Evolutionary conservation across 2,113 vertebrate genomes (phyloP).

Genomic region (Serilophus lunatus): DNA sequence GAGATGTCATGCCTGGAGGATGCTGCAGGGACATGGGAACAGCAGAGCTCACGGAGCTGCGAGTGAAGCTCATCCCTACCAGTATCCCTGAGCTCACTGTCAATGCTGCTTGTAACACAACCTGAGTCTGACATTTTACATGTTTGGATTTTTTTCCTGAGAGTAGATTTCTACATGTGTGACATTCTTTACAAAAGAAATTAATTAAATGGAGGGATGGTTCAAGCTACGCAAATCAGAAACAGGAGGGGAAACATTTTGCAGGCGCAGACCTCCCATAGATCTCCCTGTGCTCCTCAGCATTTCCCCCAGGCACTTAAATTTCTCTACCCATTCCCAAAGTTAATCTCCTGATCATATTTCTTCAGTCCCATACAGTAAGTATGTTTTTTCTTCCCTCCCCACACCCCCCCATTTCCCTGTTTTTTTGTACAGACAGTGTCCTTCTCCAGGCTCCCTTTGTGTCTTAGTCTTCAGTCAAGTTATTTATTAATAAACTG

Average conservation of each 20-base stretch:
- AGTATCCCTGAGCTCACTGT: neutral
- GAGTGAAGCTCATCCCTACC: neutral
- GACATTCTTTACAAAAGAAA: conserved; percentile 63
- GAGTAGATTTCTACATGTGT: conserved; percentile 42
- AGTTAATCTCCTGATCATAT: conserved; percentile 53
- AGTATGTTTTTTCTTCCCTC: neutral
- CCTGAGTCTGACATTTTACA: neutral
- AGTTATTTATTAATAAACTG: conserved; percentile 75
- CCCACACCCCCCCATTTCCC: neutral
- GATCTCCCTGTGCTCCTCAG: conserved; percentile 28
- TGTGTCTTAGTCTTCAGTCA: neutral
- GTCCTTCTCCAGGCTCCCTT: neutral
- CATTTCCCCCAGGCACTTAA: conserved; percentile 47
- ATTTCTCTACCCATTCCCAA: conserved; percentile 38
- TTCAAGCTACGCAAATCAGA: conserved; percentile 63
- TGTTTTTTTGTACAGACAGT: neutral
- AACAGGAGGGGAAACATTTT: conserved; percentile 60
- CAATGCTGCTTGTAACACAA: neutral
- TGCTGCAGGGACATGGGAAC: neutral
- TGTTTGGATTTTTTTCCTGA: neutral
- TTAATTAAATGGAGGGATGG: conserved; percentile 51
- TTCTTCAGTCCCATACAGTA: conserved; percentile 12
- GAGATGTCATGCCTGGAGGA: neutral
- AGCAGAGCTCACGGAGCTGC: neutral
- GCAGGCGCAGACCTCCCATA: conserved; percentile 37